Base-by-base conservation (phyloP, 2,888 invertebrate genomes). In the Agrochola litura region DNA sequence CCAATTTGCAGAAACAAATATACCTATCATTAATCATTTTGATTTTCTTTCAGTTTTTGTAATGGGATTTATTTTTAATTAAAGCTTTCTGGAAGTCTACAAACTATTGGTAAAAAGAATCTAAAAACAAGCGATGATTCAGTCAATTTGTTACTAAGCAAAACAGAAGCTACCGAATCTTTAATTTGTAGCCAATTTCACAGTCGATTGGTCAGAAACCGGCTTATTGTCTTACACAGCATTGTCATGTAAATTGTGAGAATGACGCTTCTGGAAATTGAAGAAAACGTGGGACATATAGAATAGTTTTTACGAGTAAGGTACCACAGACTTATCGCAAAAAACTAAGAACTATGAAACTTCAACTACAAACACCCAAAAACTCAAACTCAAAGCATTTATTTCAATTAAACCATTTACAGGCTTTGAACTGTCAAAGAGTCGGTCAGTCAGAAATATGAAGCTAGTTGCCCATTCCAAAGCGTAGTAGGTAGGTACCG, bases 231-330 rank as follows among this genome's bases (percentile, higher is more conserved):
- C 67, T 75, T 60, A 65, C 19, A 46, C 43, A 25, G 64, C 46
- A 82, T 73, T 69, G 66, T 70, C 63, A 79, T 83, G 73, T 30
- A 76, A 79, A 83, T 82, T 25, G 14, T 71, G 41, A 54, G 58
- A 77, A 64, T 52, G 30, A 66, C 6, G 79, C 19, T 43, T 9
- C 64, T 71, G 25, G 46, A 54, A 46, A 73, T 77, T 30, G 0
- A 19, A 46, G 16, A 37, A 52, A 69, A 69, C 19, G 10, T 25
- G 12, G 1, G 43, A 14, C 6, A 6, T 30, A 2, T 0, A 58
- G 2, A 71, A 49, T 30, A 14, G 6, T 22, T 2, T 52, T 25
- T 46, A n/a, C n/a, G n/a, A n/a, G n/a, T n/a, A 54, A 73, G 0
- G 19, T 10, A 25, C 12, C 19, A 14, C 14, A 16, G 60, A 22